Conservation (phyloP, 92 coral and sea anemone species). For the Epizoanthus scotinus region DNA sequence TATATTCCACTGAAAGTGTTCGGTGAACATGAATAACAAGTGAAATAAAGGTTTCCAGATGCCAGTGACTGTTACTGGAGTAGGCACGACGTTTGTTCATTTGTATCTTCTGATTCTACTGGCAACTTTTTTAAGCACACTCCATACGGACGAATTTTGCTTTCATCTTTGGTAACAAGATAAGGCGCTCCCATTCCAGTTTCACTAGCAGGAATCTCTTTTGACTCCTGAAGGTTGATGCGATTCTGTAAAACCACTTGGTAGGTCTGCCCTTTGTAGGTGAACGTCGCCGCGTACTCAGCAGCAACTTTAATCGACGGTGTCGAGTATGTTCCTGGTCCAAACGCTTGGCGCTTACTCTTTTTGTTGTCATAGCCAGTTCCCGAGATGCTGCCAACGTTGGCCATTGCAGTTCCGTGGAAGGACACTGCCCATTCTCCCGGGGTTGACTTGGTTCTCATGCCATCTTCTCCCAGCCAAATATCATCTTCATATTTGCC, state of each 20-base stretch:
- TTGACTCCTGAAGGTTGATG: slow-evolving; percentile 31
- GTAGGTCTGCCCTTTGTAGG: slow-evolving; percentile 21
- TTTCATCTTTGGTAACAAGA: slow-evolving; percentile 23
- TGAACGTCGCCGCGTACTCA: slow-evolving; percentile 28
- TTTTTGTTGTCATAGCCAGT: slow-evolving; percentile 39
- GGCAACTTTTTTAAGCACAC: slow-evolving; percentile 33
- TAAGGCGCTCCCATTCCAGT: not conserved
- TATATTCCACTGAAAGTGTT: too few species aligned
- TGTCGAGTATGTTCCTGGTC: slow-evolving; percentile 54
- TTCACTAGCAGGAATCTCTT: not conserved
- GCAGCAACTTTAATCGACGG: slow-evolving; percentile 48
- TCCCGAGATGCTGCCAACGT: slow-evolving; percentile 18
- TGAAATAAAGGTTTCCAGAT: too few species aligned
- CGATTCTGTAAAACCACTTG: slow-evolving; percentile 52
- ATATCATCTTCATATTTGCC: slow-evolving; percentile 44
- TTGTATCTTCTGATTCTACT: too few species aligned
- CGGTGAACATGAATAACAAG: too few species aligned
- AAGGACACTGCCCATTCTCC: slow-evolving; percentile 65
- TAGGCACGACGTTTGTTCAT: too few species aligned
- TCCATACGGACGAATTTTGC: slow-evolving; percentile 43
- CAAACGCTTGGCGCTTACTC: slow-evolving; percentile 2
- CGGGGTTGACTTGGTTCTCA: slow-evolving; percentile 29
- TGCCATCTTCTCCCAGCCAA: slow-evolving; percentile 55
- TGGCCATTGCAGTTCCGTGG: slow-evolving; percentile 42
- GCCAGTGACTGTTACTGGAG: too few species aligned